Conservation (phyloP, 2,888 invertebrate genomes). For the Drosophila anceps region DNA sequence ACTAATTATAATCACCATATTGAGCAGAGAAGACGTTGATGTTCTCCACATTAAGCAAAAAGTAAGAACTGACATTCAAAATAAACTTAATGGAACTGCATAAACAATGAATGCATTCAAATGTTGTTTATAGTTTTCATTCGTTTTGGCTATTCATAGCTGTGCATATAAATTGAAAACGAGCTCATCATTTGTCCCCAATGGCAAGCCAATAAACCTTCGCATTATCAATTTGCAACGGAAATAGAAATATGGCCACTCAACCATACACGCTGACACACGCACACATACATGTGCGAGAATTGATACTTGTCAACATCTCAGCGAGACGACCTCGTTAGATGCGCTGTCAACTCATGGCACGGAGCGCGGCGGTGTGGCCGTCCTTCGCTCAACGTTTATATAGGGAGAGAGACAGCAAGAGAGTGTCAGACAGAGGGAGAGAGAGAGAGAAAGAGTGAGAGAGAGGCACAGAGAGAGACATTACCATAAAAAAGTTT, state of each 20-base stretch:
- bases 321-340: slow-evolving; percentile 59
- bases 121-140: slow-evolving; percentile 23
- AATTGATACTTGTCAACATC: slow-evolving; percentile 52
- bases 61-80: background rate
- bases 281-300: slow-evolving; percentile 13
- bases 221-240: slow-evolving; percentile 45
- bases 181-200: slow-evolving; percentile 36
- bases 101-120: slow-evolving; percentile 20
- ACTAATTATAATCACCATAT: background rate
- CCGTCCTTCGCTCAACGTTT: slow-evolving; percentile 57
- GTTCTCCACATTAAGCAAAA: background rate
- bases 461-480: slow-evolving; percentile 21
- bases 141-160: slow-evolving; percentile 22
- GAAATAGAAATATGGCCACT: slow-evolving; percentile 48
- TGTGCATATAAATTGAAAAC: slow-evolving; percentile 28
- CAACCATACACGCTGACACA: slow-evolving; percentile 26
- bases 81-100: slow-evolving; percentile 8
- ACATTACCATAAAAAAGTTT: slow-evolving; percentile 55
- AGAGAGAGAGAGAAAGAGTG: background rate
- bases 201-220: slow-evolving; percentile 60
- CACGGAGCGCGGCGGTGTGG: slow-evolving; percentile 20
- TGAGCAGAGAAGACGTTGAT: background rate
- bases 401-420: slow-evolving; percentile 15
- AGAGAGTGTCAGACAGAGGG: too few relatives aligned
- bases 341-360: slow-evolving; percentile 51